These are phyloP conservation scores for Halictus rubicundus DNA, from an alignment of 1,140 invertebrate species.

Conservation along the genomic window DNA sequence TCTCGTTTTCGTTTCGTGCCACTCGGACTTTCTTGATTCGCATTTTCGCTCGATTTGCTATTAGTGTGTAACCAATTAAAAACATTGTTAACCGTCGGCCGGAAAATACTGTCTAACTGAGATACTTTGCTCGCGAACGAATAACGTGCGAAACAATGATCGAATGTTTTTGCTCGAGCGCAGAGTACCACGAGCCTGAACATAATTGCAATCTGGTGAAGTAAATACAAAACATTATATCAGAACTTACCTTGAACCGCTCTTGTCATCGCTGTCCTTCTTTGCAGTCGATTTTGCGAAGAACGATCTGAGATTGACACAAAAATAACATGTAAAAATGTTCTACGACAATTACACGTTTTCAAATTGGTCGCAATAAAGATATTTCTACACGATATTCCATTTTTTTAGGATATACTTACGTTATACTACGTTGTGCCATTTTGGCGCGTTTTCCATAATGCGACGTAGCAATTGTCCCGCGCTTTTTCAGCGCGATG, in stretches of 20 bases:
- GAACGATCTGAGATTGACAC: slow-evolving; percentile 53
- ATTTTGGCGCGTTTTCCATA: slow-evolving; percentile 53
- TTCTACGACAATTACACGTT: slow-evolving; percentile 5
- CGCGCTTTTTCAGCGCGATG: background rate
- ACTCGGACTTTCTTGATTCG: slow-evolving; percentile 22
- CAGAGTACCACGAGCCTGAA: slow-evolving; percentile 37
- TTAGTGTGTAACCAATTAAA: slow-evolving; percentile 61
- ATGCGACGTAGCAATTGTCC: background rate
- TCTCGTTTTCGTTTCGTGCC: slow-evolving; percentile 61
- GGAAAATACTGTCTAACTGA: background rate
- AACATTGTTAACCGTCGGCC: slow-evolving; percentile 43
- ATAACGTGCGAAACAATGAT: slow-evolving; percentile 10
- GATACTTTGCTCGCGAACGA: slow-evolving; percentile 8
- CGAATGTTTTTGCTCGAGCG: slow-evolving; percentile 17
- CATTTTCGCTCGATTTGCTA: slow-evolving; percentile 38
- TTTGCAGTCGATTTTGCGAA: slow-evolving; percentile 41
- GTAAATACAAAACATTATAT: slow-evolving; percentile 2
- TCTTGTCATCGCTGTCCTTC: slow-evolving; percentile 30
- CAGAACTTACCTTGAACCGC: slow-evolving; percentile 29
- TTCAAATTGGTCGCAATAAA: background rate
- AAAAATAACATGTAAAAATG: slow-evolving; percentile 6
- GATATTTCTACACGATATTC: background rate
- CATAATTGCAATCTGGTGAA: slow-evolving; percentile 42
- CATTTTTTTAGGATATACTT: slow-evolving; percentile 35
- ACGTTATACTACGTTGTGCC: slow-evolving; percentile 72